phyloP scores from a whole-genome alignment of 2,113 vertebrate genomes.

The Turdus rufiventris region DNA sequence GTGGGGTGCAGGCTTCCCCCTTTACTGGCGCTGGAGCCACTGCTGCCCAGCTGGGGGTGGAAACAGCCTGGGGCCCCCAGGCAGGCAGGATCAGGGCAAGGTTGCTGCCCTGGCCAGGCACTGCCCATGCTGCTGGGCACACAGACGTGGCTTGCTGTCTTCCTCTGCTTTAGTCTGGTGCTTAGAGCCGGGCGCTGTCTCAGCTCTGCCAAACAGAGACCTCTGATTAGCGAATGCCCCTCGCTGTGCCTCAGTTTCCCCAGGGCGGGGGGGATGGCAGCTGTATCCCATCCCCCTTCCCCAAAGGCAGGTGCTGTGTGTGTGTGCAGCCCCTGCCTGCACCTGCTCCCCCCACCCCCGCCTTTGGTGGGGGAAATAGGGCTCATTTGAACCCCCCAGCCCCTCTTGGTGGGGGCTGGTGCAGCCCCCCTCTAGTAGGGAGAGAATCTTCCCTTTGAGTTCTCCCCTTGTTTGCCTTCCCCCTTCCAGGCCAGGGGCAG shows the following conservation, averaged over 20 bases:
- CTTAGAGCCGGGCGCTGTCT: slow-evolving; percentile 28
- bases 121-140: background rate
- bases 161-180: slow-evolving; percentile 66
- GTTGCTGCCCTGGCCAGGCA: background rate
- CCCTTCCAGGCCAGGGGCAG: background rate
- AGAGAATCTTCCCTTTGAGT: background rate
- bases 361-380: background rate
- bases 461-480: background rate
- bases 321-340: background rate
- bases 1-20: slow-evolving; percentile 58
- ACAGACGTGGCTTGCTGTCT: slow-evolving; percentile 39
- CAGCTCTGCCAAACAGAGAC: slow-evolving; percentile 63
- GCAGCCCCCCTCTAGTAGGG: background rate
- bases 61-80: background rate
- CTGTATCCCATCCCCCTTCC: background rate
- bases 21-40: background rate
- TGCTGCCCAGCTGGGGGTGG: background rate
- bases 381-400: background rate
- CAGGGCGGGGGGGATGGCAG: background rate
- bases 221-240: slow-evolving; percentile 31
- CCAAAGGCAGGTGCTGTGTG: slow-evolving; percentile 3
- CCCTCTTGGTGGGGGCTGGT: background rate
- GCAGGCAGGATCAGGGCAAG: background rate
- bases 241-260: slow-evolving; percentile 47
- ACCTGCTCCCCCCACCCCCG: background rate